phyloP scores from a whole-genome alignment of 2,797 vertebrate species.

The Delichon dasypus region DNA sequence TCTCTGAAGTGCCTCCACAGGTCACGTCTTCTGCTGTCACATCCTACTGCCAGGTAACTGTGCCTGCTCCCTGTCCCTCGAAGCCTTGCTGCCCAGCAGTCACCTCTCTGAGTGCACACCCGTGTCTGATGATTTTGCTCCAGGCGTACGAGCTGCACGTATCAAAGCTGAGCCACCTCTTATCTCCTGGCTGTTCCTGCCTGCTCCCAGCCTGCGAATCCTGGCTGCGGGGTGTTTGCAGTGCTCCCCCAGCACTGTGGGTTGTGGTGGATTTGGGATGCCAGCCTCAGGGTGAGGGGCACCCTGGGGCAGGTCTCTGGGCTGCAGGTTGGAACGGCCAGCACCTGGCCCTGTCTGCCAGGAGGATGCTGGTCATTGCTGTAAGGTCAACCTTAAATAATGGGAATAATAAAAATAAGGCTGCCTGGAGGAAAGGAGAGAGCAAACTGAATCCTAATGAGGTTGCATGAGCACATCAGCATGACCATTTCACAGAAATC shows the following conservation, averaged over 20 bases:
- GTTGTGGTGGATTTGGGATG: background rate
- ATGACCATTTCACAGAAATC: background rate
- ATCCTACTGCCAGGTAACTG: background rate
- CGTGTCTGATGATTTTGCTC: background rate
- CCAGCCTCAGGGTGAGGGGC: background rate
- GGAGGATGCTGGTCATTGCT: background rate
- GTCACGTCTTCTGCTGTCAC: background rate
- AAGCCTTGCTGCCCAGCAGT: background rate
- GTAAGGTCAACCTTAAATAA: background rate
- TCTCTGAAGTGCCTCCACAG: background rate
- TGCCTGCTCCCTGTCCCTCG: background rate
- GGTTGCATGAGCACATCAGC: background rate
- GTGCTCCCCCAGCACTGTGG: accelerated
- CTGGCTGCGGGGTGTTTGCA: accelerated
- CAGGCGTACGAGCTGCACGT: background rate
- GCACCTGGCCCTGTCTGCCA: accelerated
- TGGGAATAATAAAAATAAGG: conserved; percentile 7
- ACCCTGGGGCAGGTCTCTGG: background rate
- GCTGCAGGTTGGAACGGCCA: accelerated
- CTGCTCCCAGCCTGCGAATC: background rate
- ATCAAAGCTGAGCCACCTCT: conserved; percentile 20
- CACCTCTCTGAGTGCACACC: accelerated
- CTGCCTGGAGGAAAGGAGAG: background rate
- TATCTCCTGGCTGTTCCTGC: background rate
- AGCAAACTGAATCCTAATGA: conserved; percentile 7